Conservation (phyloP, 2,888 invertebrate species). For the Nesidiocoris tenuis region DNA sequence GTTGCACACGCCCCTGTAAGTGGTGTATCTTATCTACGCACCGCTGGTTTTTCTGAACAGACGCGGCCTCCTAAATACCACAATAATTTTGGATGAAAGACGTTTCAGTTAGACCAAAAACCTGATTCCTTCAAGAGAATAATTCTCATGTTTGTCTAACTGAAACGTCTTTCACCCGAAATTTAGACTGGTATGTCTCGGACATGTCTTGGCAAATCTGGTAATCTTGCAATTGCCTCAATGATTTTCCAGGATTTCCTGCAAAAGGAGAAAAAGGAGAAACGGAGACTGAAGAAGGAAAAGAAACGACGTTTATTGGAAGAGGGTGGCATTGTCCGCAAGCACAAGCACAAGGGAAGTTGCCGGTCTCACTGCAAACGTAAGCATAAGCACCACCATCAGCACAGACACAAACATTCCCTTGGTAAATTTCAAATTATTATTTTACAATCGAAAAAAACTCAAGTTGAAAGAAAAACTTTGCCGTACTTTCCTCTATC, state of each 20-base stretch:
- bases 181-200: too few relatives aligned
- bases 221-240: too few relatives aligned
- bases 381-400: conserved; percentile 76
- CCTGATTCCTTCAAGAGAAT: too few relatives aligned
- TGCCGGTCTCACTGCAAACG: conserved; percentile 64
- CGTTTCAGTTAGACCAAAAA: too few relatives aligned
- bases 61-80: too few relatives aligned
- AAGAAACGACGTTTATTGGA: conserved; percentile 60
- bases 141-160: too few relatives aligned
- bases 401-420: conserved; percentile 63
- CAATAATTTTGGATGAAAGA: too few relatives aligned
- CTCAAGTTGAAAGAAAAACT: not conserved
- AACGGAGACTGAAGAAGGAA: conserved; percentile 64
- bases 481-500: not conserved
- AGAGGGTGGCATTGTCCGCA: conserved; percentile 62
- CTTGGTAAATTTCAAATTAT: conserved; percentile 46
- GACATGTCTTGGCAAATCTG: too few relatives aligned
- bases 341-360: conserved; percentile 52
- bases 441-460: conserved; percentile 14
- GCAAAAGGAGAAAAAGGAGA: conserved; percentile 56
- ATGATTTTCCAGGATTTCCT: conserved; percentile 46
- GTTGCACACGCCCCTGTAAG: too few relatives aligned
- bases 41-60: too few relatives aligned
- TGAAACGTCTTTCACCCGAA: too few relatives aligned
- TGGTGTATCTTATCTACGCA: too few relatives aligned